Base-by-base conservation (phyloP, 2,797 vertebrate genomes). In the Enteromius trimaculatus region DNA sequence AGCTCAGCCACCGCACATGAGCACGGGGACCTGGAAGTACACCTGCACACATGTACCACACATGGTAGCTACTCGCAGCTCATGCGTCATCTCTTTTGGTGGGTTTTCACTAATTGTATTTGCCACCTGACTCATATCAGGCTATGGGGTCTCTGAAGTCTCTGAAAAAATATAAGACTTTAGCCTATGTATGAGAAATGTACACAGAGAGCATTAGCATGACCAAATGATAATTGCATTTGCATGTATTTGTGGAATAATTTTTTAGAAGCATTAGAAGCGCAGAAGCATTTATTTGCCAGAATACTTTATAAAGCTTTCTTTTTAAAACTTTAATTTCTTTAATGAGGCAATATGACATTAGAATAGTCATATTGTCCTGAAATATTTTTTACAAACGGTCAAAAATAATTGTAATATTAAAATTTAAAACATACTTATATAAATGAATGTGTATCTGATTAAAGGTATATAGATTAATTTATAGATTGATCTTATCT, bases 1-100 rank as follows among this genome's bases (percentile, higher is more conserved):
- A 93, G 93, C 91, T 91, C 93, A 90, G 89, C 71, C 34, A 4
- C 70, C 60, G 83, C 71, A 79, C 74, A 84, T 79, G 68, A 44
- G 60, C 80, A 66, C 82, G 79, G 68, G 55, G 58, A 82, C 82
- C 42, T 75, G 58, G 31, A 68, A 39, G 17, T 82, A 82, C 80
- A 75, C 70, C 80, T 53, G 83, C 77, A 82, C 80, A 77, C 34
- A 58, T 62, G 37, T 29, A 79, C 75, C 58, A 68, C 74, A 51
- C 64, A 78, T 76, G 64, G 31, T 26, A 60, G 42, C 16, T 51
- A 23, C 65, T 51, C 47, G 19, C 31, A 83, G 62, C 47, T 62
- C 71, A 81, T 42, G 69, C 39, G 42, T 68, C 74, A 71, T 53
- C 10, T 76, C n/a, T 68, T 53, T 66, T 65, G n/a, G 21, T 66